Evolutionary conservation across 2,888 invertebrate species (phyloP).

Genomic region (Sceliomorpha sp.): DNA sequence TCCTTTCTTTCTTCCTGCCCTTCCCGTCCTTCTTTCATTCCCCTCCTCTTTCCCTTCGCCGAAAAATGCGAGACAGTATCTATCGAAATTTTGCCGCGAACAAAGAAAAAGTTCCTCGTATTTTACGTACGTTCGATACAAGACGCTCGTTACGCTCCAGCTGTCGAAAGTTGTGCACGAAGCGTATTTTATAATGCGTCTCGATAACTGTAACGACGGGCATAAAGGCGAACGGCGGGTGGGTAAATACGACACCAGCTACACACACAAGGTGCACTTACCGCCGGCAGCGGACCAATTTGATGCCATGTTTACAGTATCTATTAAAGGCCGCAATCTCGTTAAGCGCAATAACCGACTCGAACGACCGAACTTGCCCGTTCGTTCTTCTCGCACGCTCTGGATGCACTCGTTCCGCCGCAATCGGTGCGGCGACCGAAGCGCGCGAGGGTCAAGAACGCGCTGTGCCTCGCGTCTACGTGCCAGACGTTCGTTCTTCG

Average conservation of each 20-base stretch:
- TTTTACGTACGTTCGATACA: constrained; percentile 13
- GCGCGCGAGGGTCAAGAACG: too few relatives aligned
- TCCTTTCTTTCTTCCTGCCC: too few relatives aligned
- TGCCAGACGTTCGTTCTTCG: too few relatives aligned
- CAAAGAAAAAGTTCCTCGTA: not conserved
- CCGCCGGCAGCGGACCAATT: constrained; percentile 32
- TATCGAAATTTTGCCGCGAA: too few relatives aligned
- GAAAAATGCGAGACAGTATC: too few relatives aligned
- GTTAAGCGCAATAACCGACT: constrained; percentile 68
- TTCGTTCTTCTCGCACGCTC: constrained; percentile 64
- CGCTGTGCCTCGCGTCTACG: too few relatives aligned
- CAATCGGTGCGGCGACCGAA: too few relatives aligned
- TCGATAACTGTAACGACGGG: constrained; percentile 45
- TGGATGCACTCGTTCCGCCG: too few relatives aligned
- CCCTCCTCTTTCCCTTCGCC: too few relatives aligned
- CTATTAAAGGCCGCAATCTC: constrained; percentile 64
- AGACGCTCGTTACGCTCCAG: constrained; percentile 20
- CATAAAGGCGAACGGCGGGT: constrained; percentile 38
- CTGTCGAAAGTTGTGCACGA: constrained; percentile 30
- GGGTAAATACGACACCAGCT: too few relatives aligned
- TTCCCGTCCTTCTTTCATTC: too few relatives aligned
- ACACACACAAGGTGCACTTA: not conserved
- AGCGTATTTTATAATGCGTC: constrained; percentile 49
- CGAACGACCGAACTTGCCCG: constrained; percentile 66
- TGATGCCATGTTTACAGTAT: constrained; percentile 55